Conservation (phyloP, 2,888 invertebrate species). For the Spisula solida region DNA sequence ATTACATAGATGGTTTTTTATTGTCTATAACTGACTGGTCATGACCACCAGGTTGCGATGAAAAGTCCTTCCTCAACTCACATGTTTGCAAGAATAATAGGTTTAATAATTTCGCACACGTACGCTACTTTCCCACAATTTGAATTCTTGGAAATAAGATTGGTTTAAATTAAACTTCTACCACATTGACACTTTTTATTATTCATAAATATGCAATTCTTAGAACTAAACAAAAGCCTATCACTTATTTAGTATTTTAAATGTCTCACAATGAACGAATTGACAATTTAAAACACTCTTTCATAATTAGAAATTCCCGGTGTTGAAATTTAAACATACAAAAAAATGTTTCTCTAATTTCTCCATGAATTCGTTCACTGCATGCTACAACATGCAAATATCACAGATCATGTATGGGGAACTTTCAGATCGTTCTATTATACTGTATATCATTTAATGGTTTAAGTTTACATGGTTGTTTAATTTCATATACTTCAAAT, state of each 20-base stretch:
- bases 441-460: not conserved
- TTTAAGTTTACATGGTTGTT: not conserved
- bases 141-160: too few relatives aligned
- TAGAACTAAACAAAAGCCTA: not conserved
- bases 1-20: too few relatives aligned
- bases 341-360: conserved; percentile 1
- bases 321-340: not conserved
- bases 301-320: not conserved
- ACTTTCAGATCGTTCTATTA: not conserved
- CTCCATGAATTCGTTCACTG: not conserved
- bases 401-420: not conserved
- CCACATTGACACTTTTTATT: not conserved
- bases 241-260: not conserved
- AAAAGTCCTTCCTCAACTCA: too few relatives aligned
- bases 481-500: not conserved
- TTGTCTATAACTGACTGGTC: too few relatives aligned
- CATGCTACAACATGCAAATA: not conserved
- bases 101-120: too few relatives aligned
- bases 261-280: not conserved
- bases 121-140: too few relatives aligned
- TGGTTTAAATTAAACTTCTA: not conserved
- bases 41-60: too few relatives aligned
- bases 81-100: too few relatives aligned
- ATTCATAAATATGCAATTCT: not conserved
- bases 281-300: not conserved